A percentile compares a stretch with the other conserved stretches of the same genome.
Evolutionary conservation across 2,113 vertebrate species (phyloP).

Genomic region (Antechinus flavipes): DNA sequence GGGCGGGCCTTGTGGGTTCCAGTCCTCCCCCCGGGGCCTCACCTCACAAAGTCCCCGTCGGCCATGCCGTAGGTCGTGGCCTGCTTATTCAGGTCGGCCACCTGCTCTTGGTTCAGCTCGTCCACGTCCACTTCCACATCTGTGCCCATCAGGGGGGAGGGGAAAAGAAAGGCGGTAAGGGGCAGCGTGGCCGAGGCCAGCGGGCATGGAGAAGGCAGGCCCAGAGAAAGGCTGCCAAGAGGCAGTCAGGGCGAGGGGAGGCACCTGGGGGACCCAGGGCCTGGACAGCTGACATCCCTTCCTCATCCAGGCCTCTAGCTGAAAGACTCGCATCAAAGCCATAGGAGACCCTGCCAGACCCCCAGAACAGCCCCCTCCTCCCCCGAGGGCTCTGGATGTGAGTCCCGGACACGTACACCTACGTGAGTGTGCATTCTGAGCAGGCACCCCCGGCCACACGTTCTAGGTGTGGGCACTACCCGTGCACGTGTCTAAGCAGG

Average conservation of each 20-base stretch:
- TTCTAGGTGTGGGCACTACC: no score
- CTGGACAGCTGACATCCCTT: background rate
- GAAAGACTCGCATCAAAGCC: background rate
- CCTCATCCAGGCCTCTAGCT: background rate
- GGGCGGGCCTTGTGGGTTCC: no score
- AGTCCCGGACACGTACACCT: no score
- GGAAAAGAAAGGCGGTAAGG: background rate
- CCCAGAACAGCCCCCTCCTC: no score
- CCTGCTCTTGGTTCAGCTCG: conserved; percentile 94
- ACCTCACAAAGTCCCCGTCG: conserved; percentile 97
- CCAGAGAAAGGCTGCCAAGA: background rate
- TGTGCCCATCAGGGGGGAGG: conserved; percentile 73
- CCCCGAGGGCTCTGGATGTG: background rate
- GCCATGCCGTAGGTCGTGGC: conserved; percentile 96
- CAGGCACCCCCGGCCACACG: no score
- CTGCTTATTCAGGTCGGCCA: conserved; percentile 94
- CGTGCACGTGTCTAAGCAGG: no score
- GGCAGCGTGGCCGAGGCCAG: background rate
- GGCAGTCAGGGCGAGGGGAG: background rate
- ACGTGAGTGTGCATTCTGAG: no score
- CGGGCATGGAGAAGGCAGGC: fast-evolving
- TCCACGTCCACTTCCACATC: conserved; percentile 98
- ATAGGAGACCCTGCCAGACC: background rate
- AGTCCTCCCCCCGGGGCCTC: background rate
- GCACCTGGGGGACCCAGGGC: background rate